phyloP scores from a whole-genome alignment of 2,797 vertebrate genomes.

The Petrocephalus sullivani region DNA sequence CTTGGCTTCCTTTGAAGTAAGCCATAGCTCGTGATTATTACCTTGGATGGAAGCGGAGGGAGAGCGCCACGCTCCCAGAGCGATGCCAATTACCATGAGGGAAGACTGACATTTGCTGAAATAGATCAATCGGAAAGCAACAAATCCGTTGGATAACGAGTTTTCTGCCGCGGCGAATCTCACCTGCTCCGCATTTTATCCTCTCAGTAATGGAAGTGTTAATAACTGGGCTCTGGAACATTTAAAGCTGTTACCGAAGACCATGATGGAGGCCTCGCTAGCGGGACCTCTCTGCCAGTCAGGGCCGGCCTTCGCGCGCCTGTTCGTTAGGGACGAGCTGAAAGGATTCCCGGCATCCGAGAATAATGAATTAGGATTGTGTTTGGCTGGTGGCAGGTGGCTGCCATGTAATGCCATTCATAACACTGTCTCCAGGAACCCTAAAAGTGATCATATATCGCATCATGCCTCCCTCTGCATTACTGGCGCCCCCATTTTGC shows the following conservation, averaged over 20 bases:
- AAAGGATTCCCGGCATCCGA: not conserved
- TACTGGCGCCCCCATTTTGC: not conserved
- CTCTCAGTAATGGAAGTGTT: not conserved
- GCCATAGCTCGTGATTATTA: slow-evolving; percentile 15
- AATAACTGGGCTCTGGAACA: not conserved
- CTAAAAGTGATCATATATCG: not conserved
- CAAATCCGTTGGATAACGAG: not conserved
- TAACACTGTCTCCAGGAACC: not conserved
- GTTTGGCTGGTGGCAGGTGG: not conserved
- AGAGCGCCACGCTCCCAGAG: not conserved
- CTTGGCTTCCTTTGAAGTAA: slow-evolving; percentile 15
- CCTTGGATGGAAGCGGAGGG: slow-evolving; percentile 20
- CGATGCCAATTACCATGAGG: not conserved
- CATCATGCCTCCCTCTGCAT: not conserved
- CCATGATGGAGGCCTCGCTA: not conserved
- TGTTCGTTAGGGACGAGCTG: not conserved
- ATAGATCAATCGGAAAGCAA: not conserved
- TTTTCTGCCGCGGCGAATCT: not conserved
- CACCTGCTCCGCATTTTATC: not conserved
- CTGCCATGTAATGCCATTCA: not conserved
- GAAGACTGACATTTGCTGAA: slow-evolving; percentile 12
- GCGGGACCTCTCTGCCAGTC: not conserved
- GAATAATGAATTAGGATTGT: not conserved
- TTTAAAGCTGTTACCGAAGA: not conserved
- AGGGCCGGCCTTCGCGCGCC: not conserved